phyloP scores from a whole-genome alignment of 2,888 invertebrate species.

The Eupithecia subfuscata region DNA sequence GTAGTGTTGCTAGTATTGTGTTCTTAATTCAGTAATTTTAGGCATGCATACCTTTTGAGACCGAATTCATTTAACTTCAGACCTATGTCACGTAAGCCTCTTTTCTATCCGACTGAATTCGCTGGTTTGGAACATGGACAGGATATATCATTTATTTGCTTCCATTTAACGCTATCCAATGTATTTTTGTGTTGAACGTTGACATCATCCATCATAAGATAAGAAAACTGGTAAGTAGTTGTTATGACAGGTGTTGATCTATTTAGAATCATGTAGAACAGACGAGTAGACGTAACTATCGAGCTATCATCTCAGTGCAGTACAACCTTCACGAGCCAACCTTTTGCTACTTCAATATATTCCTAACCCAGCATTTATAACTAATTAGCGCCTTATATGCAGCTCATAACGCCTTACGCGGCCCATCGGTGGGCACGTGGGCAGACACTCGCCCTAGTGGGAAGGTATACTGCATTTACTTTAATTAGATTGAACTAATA shows the following conservation, averaged over 20 bases:
- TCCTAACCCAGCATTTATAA: not conserved
- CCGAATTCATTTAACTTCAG: no score
- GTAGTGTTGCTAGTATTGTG: no score
- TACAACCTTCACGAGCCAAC: not conserved
- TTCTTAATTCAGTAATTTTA: no score
- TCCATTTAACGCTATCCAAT: not conserved
- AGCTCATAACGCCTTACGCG: constrained; percentile 1
- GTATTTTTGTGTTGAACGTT: not conserved
- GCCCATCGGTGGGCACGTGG: not conserved
- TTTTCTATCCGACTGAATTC: not conserved
- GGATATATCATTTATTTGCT: not conserved
- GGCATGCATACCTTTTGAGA: no score
- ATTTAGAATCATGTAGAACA: not conserved
- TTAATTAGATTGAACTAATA: not conserved
- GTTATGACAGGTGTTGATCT: not conserved
- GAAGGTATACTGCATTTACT: constrained; percentile 1
- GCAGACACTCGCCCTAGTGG: not conserved
- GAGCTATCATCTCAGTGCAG: not conserved
- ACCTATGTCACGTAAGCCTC: no score
- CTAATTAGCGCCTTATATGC: not conserved
- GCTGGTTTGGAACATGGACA: not conserved
- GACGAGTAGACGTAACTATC: not conserved
- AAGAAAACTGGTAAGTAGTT: not conserved
- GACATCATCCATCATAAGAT: not conserved
- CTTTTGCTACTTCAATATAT: not conserved